These are phyloP conservation scores for Notiomystis cincta DNA, from an alignment of 2,113 vertebrate species.

Conservation along the genomic window DNA sequence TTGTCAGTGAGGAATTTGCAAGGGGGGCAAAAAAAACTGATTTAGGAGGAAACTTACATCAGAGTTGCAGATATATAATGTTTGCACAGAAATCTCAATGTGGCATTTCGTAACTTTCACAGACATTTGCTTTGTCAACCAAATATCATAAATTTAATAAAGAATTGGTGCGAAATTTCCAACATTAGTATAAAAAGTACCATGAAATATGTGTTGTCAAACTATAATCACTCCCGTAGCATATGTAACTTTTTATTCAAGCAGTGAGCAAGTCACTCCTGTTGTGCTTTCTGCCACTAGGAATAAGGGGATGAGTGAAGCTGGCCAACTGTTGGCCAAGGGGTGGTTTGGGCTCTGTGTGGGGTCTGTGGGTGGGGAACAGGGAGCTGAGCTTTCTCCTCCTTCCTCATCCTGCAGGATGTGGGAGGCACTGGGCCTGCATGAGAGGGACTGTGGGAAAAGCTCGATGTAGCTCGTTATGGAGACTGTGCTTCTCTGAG, in stretches of 20 bases:
- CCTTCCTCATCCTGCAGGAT: background rate
- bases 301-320: background rate
- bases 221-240: background rate
- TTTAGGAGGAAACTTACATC: background rate
- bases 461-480: background rate
- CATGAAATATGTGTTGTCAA: background rate
- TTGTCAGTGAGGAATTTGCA: slow-evolving; percentile 49
- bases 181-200: background rate
- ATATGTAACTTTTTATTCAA: background rate
- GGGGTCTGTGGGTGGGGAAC: background rate
- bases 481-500: background rate
- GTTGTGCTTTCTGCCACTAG: background rate
- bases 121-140: background rate
- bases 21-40: background rate
- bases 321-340: background rate
- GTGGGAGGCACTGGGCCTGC: background rate
- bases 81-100: background rate
- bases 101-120: background rate
- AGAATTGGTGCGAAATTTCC: background rate
- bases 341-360: background rate
- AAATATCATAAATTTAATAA: background rate
- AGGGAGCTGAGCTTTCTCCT: background rate
- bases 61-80: background rate
- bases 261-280: background rate
- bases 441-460: background rate